Conservation (phyloP, 2,113 vertebrate genomes). For the Orthochromis malagaraziensis region DNA sequence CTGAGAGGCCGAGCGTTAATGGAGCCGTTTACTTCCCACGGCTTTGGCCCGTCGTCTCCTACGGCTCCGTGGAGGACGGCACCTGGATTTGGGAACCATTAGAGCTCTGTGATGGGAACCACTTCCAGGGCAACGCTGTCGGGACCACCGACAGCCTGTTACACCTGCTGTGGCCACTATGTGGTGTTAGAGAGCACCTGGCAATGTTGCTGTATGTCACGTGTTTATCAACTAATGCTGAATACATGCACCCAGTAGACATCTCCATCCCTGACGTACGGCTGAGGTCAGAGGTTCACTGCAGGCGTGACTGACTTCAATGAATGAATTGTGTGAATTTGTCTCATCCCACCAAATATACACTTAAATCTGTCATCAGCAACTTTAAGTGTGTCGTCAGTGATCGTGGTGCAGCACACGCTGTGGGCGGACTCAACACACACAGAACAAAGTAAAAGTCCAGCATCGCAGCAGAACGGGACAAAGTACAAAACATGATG, state of each 20-base stretch:
- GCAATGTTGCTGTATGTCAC: accelerated
- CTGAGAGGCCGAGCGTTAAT: background rate
- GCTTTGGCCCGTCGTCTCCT: constrained; percentile 91
- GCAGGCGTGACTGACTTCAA: background rate
- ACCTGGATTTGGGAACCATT: background rate
- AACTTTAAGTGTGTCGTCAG: background rate
- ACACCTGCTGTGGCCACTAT: background rate
- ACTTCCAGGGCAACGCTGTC: background rate
- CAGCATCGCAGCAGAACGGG: background rate
- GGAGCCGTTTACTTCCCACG: constrained; percentile 92
- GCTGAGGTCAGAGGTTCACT: background rate
- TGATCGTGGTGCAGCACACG: background rate
- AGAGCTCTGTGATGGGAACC: background rate
- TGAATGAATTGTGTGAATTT: background rate
- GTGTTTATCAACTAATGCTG: background rate
- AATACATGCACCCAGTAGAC: background rate
- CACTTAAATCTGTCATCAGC: background rate
- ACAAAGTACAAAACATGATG: background rate
- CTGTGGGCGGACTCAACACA: accelerated
- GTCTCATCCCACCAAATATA: background rate
- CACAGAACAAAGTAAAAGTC: background rate
- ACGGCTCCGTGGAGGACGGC: constrained; percentile 71
- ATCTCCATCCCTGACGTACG: accelerated
- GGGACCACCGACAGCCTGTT: background rate
- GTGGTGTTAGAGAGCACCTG: background rate